phyloP scores from a whole-genome alignment of 1,140 invertebrate species.

The Metopolophium dirhodum region DNA sequence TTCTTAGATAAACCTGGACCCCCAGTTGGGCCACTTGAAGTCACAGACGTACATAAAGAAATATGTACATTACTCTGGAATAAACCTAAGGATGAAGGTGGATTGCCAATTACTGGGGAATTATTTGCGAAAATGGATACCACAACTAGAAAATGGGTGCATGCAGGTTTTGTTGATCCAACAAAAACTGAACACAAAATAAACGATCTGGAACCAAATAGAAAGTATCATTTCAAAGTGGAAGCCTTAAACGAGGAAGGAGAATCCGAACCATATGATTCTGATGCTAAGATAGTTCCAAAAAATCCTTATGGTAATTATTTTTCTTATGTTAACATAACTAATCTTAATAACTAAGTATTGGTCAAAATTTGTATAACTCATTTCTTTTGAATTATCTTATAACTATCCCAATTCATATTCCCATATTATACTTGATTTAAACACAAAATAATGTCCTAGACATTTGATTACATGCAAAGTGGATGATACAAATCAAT shows the following conservation, averaged over 20 bases:
- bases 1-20: constrained; percentile 86
- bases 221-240: constrained; percentile 94
- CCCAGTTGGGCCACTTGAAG: constrained; percentile 93
- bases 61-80: constrained; percentile 95
- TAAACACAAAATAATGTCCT: not conserved
- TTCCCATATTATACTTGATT: not conserved
- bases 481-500: not conserved
- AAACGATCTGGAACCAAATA: constrained; percentile 87
- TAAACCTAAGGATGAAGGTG: constrained; percentile 94
- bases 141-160: constrained; percentile 84
- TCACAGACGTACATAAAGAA: constrained; percentile 91
- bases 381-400: not conserved
- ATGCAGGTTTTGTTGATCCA: constrained; percentile 85
- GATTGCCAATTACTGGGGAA: constrained; percentile 87
- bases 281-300: constrained; percentile 83
- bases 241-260: constrained; percentile 95
- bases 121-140: constrained; percentile 92
- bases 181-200: constrained; percentile 85
- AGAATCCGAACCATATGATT: constrained; percentile 90
- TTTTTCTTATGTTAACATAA: not conserved
- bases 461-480: not conserved
- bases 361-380: not conserved
- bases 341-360: not conserved
- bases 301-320: constrained; percentile 92
- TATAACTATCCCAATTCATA: not conserved